phyloP scores from a whole-genome alignment of 2,113 vertebrate species.

The Anser brachyrhynchus region DNA sequence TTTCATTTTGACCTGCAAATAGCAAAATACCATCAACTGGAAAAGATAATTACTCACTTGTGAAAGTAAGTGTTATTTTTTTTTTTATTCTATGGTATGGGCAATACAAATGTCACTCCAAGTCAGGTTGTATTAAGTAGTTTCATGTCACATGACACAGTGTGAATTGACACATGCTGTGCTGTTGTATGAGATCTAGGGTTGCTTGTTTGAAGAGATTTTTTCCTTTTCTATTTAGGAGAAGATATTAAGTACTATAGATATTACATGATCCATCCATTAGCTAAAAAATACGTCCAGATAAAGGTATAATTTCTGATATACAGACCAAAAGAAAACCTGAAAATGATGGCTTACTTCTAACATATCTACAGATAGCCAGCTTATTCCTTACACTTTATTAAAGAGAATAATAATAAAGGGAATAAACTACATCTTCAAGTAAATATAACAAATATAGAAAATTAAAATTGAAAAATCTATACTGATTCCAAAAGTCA shows the following conservation, averaged over 20 bases:
- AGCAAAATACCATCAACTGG: constrained; percentile 72
- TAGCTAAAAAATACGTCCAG: constrained; percentile 6
- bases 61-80: constrained; percentile 71
- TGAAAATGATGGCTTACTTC: background rate
- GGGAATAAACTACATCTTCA: background rate
- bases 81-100: constrained; percentile 44
- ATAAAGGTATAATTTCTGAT: constrained; percentile 10
- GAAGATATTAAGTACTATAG: constrained; percentile 24
- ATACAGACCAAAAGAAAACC: constrained; percentile 9
- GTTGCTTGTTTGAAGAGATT: constrained; percentile 68
- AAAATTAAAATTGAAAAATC: background rate
- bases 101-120: constrained; percentile 73
- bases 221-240: constrained; percentile 66
- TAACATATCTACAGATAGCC: background rate
- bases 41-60: constrained; percentile 77
- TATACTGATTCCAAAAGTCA: background rate
- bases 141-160: constrained; percentile 69
- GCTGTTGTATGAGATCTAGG: constrained; percentile 73
- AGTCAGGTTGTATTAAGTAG: constrained; percentile 75
- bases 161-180: constrained; percentile 77
- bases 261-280: constrained; percentile 31
- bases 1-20: constrained; percentile 76
- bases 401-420: background rate
- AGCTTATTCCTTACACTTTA: background rate
- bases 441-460: background rate